Evolutionary conservation across 2,113 vertebrate genomes (phyloP), one percentile per base, ranked within the genome.

Genomic region (Tetrao urogallus): DNA sequence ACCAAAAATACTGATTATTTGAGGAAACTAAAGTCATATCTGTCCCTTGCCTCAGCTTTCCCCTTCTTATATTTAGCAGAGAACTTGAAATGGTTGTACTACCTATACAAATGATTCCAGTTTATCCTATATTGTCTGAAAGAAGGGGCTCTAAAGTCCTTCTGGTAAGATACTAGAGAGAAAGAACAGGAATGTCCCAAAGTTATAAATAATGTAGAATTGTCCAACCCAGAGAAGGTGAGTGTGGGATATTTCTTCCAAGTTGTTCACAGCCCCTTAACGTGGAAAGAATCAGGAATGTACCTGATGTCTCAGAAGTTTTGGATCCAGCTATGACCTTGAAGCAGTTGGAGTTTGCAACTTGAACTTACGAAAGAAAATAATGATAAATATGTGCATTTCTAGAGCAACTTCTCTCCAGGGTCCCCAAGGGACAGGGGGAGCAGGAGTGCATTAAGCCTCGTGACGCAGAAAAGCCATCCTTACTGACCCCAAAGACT

Each of bases 381-480:
- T 60, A 71, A 74, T 8, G 6, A 90, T 24, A 90, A 91, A 83
- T 34, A 13, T 5, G 13, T 64, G 57, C 1, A 2, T 67, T 90
- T 65, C 60, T 89, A 63, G 60, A 80, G 40, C 72, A 75, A 76
- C 73, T 89, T 87, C 25, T 92, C 61, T 83, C 38, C 8, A 5
- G 36, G 69, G 64, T 86, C 50, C 94, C 92, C 0, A 0, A 32
- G 87, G 36, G 56, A 47, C 72, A 3, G 0, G 13, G 63, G 56
- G 64, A 93, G 56, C 67, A 91, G 88, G 45, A 74, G 42, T 93
- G 90, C 94, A 88, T 93, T 64, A 86, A 90, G 65, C 42, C 79
- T 74, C 11, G 4, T 88, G 94, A 90, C 3, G 12, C 94, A 90
- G 86, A 70, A 54, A 83, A 93, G 32, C 60, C 79, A 86, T 77